phyloP scores from a whole-genome alignment of 1,140 invertebrate genomes.

The Sycobia sp. region DNA sequence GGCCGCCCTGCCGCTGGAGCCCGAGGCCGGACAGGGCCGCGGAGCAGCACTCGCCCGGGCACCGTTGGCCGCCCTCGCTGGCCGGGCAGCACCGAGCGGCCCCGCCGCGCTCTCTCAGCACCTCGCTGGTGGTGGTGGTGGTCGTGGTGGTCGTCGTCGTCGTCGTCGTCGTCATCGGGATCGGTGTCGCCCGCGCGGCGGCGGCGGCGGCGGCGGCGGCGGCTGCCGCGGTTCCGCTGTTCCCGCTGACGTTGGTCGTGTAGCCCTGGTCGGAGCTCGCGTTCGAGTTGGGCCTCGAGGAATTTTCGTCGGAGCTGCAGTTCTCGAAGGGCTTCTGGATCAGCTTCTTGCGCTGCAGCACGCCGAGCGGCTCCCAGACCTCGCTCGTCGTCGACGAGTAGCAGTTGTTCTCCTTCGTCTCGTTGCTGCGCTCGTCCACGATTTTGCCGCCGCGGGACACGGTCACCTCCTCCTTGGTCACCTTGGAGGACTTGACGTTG shows the following conservation, averaged over 20 bases:
- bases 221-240: too few relatives aligned
- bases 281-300: conserved; percentile 57
- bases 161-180: too few relatives aligned
- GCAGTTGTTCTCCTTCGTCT: conserved; percentile 76
- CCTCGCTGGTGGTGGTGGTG: too few relatives aligned
- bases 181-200: too few relatives aligned
- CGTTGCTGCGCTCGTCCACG: conserved; percentile 73
- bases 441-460: conserved; percentile 72
- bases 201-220: too few relatives aligned
- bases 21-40: conserved; percentile 36
- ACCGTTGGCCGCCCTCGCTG: conserved; percentile 32
- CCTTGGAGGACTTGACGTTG: conserved; percentile 74
- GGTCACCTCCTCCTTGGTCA: conserved; percentile 76
- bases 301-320: conserved; percentile 58
- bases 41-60: conserved; percentile 21
- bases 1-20: too few relatives aligned
- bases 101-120: conserved; percentile 48
- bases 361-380: conserved; percentile 71
- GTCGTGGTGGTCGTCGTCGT: too few relatives aligned
- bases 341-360: conserved; percentile 57
- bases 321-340: conserved; percentile 57
- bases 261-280: conserved; percentile 60
- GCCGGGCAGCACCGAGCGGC: conserved; percentile 42
- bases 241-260: conserved; percentile 56
- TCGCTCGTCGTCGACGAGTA: conserved; percentile 73